phyloP scores from a whole-genome alignment of 1,140 invertebrate genomes.

The Drosophila auraria region DNA sequence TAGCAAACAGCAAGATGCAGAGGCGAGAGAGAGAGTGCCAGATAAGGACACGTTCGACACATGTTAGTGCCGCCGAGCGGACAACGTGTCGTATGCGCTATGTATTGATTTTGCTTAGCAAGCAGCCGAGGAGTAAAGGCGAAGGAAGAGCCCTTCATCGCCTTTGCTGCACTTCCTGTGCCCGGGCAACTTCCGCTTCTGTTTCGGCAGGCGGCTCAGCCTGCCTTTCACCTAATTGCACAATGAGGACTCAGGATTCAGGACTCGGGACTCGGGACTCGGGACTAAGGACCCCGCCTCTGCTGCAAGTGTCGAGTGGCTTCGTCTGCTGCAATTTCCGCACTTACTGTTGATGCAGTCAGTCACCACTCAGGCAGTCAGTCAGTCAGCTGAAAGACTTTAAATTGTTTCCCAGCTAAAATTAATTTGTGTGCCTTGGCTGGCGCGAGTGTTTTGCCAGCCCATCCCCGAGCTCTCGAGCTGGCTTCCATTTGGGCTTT shows the following conservation, averaged over 20 bases:
- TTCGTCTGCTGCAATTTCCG: constrained; percentile 72
- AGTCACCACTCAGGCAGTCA: constrained; percentile 34
- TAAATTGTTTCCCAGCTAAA: constrained; percentile 74
- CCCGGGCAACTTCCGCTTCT: constrained; percentile 56
- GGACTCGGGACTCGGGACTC: constrained; percentile 12
- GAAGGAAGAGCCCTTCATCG: constrained; percentile 37
- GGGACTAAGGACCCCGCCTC: constrained; percentile 26
- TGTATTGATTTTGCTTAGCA: constrained; percentile 75
- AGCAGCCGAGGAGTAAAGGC: constrained; percentile 26
- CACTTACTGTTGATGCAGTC: constrained; percentile 68
- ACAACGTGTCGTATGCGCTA: constrained; percentile 68
- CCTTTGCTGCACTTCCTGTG: constrained; percentile 70
- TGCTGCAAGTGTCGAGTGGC: constrained; percentile 44
- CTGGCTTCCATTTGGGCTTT: constrained; percentile 32
- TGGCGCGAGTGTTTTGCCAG: constrained; percentile 35
- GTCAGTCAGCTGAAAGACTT: constrained; percentile 62
- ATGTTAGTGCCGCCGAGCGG: constrained; percentile 21
- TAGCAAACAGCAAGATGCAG: constrained; percentile 51
- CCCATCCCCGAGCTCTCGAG: constrained; percentile 7
- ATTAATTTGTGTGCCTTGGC: constrained; percentile 68
- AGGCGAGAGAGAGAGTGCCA: constrained; percentile 1
- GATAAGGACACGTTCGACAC: constrained; percentile 56
- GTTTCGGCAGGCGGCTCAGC: constrained; percentile 43
- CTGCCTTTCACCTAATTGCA: constrained; percentile 74
- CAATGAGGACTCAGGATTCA: constrained; percentile 48